phyloP scores from a whole-genome alignment of 2,888 invertebrate species.

The Trachelus troglodyta region DNA sequence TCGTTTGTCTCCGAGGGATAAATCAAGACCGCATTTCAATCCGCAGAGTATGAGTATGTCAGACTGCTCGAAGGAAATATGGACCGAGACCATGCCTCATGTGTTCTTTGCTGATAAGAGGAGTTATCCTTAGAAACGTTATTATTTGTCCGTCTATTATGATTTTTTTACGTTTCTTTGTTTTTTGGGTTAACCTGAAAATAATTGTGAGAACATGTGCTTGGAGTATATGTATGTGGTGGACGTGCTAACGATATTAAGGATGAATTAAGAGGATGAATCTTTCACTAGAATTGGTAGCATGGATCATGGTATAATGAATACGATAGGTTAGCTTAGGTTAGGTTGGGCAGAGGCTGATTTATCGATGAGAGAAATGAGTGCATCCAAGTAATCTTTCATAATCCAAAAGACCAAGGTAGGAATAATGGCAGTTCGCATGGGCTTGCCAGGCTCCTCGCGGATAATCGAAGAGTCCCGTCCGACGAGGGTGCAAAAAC shows the following conservation, averaged over 20 bases:
- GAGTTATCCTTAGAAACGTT: slow-evolving; percentile 53
- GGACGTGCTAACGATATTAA: no score
- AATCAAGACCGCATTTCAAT: neutral
- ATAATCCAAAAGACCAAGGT: neutral
- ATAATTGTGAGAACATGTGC: neutral
- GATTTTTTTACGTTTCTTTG: slow-evolving; percentile 9
- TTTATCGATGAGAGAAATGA: neutral
- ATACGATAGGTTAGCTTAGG: neutral
- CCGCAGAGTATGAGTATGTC: neutral
- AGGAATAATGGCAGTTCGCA: neutral
- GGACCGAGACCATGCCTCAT: slow-evolving; percentile 34
- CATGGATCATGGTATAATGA: no score
- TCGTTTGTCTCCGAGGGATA: slow-evolving; percentile 19
- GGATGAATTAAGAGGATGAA: no score
- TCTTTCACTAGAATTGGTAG: no score
- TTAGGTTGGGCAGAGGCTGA: neutral
- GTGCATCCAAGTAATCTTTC: neutral
- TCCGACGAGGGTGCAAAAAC: neutral
- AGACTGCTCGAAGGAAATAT: neutral
- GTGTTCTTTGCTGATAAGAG: slow-evolving; percentile 59
- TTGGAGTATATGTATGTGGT: no score
- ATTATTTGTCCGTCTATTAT: slow-evolving; percentile 17
- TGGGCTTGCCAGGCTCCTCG: neutral
- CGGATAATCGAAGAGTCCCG: slow-evolving; percentile 4
- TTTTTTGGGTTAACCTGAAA: slow-evolving; percentile 3